Evolutionary conservation across 2,888 invertebrate species (phyloP), one percentile per base, ranked within the genome.

Genomic region (Ryuthela nishihirai): DNA sequence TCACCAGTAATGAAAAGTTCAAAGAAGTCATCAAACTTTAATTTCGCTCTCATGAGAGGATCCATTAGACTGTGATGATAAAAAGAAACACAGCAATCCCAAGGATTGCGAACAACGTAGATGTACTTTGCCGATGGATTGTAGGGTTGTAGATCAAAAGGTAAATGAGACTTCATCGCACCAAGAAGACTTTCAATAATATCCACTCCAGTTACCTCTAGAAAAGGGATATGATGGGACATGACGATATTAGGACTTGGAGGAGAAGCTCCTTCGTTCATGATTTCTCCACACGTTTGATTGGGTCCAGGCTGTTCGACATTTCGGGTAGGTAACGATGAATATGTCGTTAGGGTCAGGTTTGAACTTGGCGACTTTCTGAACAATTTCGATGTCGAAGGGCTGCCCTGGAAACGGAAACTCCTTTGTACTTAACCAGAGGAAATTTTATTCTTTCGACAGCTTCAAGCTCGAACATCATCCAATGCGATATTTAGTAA

Each of bases 31-130:
- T 70, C 58, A 67, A 68, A 69, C 29, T 20, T 69, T 5, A 48
- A 29, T 9, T 44, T 25, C 9, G 41, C 43, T n/a, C n/a, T n/a
- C 25, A 23, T 26, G 2, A 18, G 15, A 12, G 41, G 24, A 32
- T 46, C 49, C 21, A 40, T 32, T 5, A 44, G 18, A 15, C 45
- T 46, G 26, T 74, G 75, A 62, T 74, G 70, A 64, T 69, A 77
- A 53, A 71, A 75, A 1, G 76, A 76, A 4, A 77, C 75, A 4
- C 70, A 70, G 10, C 71, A 71, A 67, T 77, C 77, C 66, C 74
- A 76, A 0, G 77, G 76, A 64, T 77, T 76, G 43, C 77, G 71
- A 9, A 72, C 71, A 24, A 77, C 70, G 62, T 75, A 77, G 35
- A 77, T 71, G 25, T 66, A 65, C 36, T 63, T 64, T 4, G 65